Evolutionary conservation across 1,140 invertebrate species (phyloP), one percentile per base, ranked within the genome.

Genomic region (Drosophila takahashii): DNA sequence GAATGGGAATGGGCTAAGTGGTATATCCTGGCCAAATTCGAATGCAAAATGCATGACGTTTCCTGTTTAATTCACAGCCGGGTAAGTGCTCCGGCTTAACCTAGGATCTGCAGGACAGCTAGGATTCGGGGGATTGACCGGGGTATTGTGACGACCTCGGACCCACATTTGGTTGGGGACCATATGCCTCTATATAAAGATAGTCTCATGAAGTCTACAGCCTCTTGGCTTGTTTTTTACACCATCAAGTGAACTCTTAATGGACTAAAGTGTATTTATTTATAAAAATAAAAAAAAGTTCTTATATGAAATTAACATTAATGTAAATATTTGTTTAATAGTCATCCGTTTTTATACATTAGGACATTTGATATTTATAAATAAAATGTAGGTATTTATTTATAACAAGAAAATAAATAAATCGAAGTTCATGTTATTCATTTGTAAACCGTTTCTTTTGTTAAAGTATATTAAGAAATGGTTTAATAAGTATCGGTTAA

Each of bases 21-120:
- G 36, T 16, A 9, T 39, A 45, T 26, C 10, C 18, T 36, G 53
- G 59, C 60, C 57, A 62, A 81, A 61, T 69, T 59, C 65, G 50
- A 87, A 83, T 87, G 83, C 83, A 86, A 87, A 86, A 86, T 87
- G 75, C 78, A 87, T 86, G 79, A 86, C 71, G 78, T 86, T 86
- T 86, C 67, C 65, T 67, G 79, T 83, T 86, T 87, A 86, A 86
- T 86, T 87, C 79, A 79, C 70, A 81, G 79, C 61, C 85, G 54
- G 44, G 50, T 86, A 81, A 87, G 75, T 65, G 74, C 75, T 72
- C 29, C 22, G 65, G 83, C 81, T 86, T 87, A 81, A 65, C 57
- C 76, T 39, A 3, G 60, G 37, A 62, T 78, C 72, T 41, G 32
- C 7, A 36, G 18, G 45, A 3, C 13, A 10, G 44, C 15, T 42